Percentiles rank a stretch among this genome's conserved stretches.
These are phyloP conservation scores for Henricia sp. DNA, from an alignment of 53 echinoderm and acorn worm genomes.

Conservation along the genomic window DNA sequence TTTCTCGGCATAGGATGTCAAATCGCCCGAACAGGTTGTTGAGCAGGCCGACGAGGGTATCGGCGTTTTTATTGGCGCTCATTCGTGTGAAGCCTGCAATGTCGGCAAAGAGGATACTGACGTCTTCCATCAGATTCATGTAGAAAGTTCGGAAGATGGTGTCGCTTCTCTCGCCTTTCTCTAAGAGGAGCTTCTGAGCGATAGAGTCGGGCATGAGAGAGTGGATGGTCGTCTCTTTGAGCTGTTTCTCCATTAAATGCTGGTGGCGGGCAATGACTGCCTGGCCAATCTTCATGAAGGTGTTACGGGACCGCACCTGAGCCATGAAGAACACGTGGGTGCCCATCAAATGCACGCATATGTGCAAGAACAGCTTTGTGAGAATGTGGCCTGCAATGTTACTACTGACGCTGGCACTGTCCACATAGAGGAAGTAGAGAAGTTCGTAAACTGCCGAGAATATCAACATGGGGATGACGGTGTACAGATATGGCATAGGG, in stretches of 20 bases:
- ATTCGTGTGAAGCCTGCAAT: slow-evolving; percentile 95
- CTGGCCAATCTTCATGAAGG: slow-evolving; percentile 97
- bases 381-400: slow-evolving; percentile 62
- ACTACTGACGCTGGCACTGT: slow-evolving; percentile 17
- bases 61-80: slow-evolving; percentile 94
- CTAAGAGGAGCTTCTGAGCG: slow-evolving; percentile 79
- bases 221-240: slow-evolving; percentile 91
- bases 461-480: slow-evolving; percentile 68
- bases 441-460: slow-evolving; percentile 92
- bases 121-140: slow-evolving; percentile 97
- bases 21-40: slow-evolving; percentile 97
- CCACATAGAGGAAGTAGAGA: slow-evolving; percentile 75
- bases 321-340: slow-evolving; percentile 98
- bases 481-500: slow-evolving; percentile 86
- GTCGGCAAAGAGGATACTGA: slow-evolving; percentile 98
- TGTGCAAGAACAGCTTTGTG: slow-evolving; percentile 92
- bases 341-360: slow-evolving; percentile 98
- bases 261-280: slow-evolving; percentile 82
- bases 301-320: slow-evolving; percentile 92
- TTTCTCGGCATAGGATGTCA: slow-evolving; percentile 78
- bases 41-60: slow-evolving; percentile 84
- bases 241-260: slow-evolving; percentile 86
- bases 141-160: slow-evolving; percentile 92
- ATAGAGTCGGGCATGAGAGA: slow-evolving; percentile 92
- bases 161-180: slow-evolving; percentile 59